Evolutionary conservation across 2,797 vertebrate species (phyloP), one percentile per base, ranked within the genome.

Genomic region (Selene dorsalis): DNA sequence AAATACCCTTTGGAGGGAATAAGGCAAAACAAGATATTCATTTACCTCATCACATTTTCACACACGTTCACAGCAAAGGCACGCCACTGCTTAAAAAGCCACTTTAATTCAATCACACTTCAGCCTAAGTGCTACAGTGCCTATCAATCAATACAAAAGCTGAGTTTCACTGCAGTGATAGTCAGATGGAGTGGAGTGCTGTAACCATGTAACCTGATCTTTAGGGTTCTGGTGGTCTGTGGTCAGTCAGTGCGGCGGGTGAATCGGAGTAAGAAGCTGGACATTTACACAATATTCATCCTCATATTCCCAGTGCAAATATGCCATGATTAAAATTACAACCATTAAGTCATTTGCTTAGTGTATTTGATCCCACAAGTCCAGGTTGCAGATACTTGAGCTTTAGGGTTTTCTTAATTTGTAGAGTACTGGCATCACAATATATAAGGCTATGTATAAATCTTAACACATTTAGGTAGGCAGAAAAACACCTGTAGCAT

Each of bases 51-150:
- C 67, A 67, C 35, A 61, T 73, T 77, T 82, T 87, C 69, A 56
- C 62, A 39, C 66, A 39, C 13, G 18, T 69, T 69, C 67, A 56
- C 65, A 75, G 73, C 28, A 60, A 56, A 87, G 65, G 69, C 55
- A n/a, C 32, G 58, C 32, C 32, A 7, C 50, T 73, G 76, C 63
- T 81, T 71, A 53, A 82, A 87, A 85, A 77, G 84, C 81, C 79
- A 78, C 87, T 85, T 85, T 76, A 81, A 89, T 90, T 85, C 82
- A 89, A 89, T 92, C 87, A 82, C 84, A 87, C 66, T 85, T 90
- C 65, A 83, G 83, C 63, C 78, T 82, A 80, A 92, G 90, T 90
- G 91, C 87, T 86, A 84, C 64, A 72, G 79, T 26, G 63, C 39
- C 77, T 45, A 80, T 89, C 84, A 84, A 86, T 93, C 87, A 75